Evolutionary conservation across 2,888 invertebrate species (phyloP), one percentile per base, ranked within the genome.

Genomic region (Pyrrhosoma nymphula): DNA sequence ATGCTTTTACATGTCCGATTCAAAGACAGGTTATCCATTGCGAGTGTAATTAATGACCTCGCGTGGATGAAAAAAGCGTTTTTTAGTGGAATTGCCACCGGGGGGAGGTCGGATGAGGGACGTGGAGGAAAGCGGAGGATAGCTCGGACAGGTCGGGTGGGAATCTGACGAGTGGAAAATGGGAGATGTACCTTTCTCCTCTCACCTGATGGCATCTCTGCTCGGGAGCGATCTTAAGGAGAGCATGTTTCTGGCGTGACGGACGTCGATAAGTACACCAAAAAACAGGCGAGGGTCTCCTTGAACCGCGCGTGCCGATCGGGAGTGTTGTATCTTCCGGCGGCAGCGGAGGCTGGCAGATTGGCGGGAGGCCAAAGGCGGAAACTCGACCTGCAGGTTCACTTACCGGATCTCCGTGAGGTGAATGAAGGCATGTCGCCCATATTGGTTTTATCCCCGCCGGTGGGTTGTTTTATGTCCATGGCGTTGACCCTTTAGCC

Each of bases 1-100:
- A 93, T 93, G 35, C 88, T 3, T 60, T 88, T 30, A 56, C 56
- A 26, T n/a, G 56, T 26, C 47, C 55, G 26, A n/a, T 56, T 35
- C 47, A 93, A 35, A 35, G 39, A 75, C 93, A 93, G 93, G 93
- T 93, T 93, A 4, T 93, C 69, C 69, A 93, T 82, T 75, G 93
- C 39, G 91, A 91, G 91, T 35, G 47, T 35, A 69, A 47, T 93
- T 93, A 93, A 93, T 93, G 39, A 75, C 69, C 30, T 93, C 69
- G 47, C 55, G 47, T 23, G 75, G n/a, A 75, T 75, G 47, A 93
- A 56, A 47, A 60, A 60, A 60, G 20, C 16, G 18, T 8, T 26
- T 35, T 89, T n/a, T 0, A 26, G n/a, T 26, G 26, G n/a, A 1
- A 35, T 16, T 35, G 0, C 16, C 16, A 26, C 12, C 20, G 63